A percentile compares a stretch with the other conserved stretches of the same genome.
Evolutionary conservation across 2,797 vertebrate genomes (phyloP).

Genomic region (Channallabes apus): DNA sequence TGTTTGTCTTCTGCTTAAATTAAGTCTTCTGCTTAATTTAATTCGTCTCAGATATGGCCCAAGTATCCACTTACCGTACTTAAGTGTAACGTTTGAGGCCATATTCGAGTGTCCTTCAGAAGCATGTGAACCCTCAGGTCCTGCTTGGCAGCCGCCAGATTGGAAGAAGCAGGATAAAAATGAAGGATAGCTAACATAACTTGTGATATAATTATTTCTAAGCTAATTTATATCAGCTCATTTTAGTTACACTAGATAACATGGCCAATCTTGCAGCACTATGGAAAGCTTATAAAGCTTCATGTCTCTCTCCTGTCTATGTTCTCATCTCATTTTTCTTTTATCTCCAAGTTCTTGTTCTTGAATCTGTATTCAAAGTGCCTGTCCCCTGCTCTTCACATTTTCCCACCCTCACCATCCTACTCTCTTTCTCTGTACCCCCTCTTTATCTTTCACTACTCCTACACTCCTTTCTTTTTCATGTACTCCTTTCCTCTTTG

Average conservation of each 20-base stretch:
- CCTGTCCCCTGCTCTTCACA: slow-evolving; percentile 32
- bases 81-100: background rate
- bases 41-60: background rate
- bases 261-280: background rate
- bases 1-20: too few species aligned
- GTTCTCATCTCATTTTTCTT: slow-evolving; percentile 22
- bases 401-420: slow-evolving; percentile 39
- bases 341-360: slow-evolving; percentile 24
- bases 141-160: background rate
- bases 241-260: background rate
- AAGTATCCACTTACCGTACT: background rate
- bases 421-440: slow-evolving; percentile 15
- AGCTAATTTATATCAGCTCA: background rate
- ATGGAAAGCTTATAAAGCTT: background rate
- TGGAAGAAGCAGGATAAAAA: background rate
- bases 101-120: background rate
- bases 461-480: slow-evolving; percentile 34
- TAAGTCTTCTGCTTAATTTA: background rate
- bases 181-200: background rate
- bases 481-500: slow-evolving; percentile 33
- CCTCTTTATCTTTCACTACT: slow-evolving; percentile 32
- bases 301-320: slow-evolving; percentile 18
- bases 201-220: background rate
- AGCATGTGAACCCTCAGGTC: background rate
- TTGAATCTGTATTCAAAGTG: slow-evolving; percentile 39